Conservation (phyloP, 2,797 vertebrate species). For the Microctenopoma stevenorrisi region DNA sequence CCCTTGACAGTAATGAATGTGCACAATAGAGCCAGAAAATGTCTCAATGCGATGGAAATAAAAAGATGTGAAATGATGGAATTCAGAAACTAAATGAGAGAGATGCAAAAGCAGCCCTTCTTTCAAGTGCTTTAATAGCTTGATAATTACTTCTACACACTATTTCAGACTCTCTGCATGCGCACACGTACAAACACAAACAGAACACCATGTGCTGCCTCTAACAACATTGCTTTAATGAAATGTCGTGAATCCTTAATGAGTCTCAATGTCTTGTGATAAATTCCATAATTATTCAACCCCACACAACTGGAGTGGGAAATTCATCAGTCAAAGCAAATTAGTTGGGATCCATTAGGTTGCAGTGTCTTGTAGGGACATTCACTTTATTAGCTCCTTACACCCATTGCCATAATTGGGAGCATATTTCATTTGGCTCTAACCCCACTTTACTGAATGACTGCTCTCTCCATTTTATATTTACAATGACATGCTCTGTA, state of each 20-base stretch:
- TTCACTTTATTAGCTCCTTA: constrained; percentile 98
- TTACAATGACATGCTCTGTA: constrained; percentile 85
- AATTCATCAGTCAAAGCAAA: constrained; percentile 99
- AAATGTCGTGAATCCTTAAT: constrained; percentile 89
- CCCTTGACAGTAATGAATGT: constrained; percentile 59
- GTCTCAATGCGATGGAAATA: constrained; percentile 18
- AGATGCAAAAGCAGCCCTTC: constrained; percentile 58
- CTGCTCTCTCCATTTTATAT: constrained; percentile 91
- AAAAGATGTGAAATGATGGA: constrained; percentile 44
- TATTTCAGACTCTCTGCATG: constrained; percentile 66
- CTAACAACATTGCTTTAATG: constrained; percentile 86
- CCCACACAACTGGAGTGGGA: constrained; percentile 88
- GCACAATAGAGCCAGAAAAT: constrained; percentile 45
- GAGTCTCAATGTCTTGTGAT: constrained; percentile 90
- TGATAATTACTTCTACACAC: constrained; percentile 75
- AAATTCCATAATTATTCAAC: constrained; percentile 97
- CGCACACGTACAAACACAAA: constrained; percentile 75
- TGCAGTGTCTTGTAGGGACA: constrained; percentile 94
- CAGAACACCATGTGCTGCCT: constrained; percentile 82
- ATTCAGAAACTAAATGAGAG: constrained; percentile 63
- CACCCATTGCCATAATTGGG: constrained; percentile 99
- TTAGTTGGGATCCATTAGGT: constrained; percentile 98
- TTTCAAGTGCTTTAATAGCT: constrained; percentile 76
- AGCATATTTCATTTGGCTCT: constrained; percentile 97
- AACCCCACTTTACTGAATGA: constrained; percentile 91